Conservation (phyloP, 2,888 invertebrate species). For the Megamerina dolium region DNA sequence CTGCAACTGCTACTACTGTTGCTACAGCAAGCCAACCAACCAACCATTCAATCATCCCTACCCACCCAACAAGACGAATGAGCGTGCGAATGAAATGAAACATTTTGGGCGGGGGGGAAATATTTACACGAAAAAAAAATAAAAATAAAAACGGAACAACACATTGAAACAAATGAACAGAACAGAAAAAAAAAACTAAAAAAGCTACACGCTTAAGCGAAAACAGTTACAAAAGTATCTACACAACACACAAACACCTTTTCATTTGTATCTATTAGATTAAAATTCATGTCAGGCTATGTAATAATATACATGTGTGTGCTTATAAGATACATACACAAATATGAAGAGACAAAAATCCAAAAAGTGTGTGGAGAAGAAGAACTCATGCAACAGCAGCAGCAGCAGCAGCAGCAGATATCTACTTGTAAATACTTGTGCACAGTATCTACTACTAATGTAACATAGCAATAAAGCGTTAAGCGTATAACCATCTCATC, state of each 20-base stretch:
- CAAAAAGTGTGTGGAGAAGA: too few species aligned
- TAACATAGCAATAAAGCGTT: too few species aligned
- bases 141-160: not conserved
- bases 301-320: too few species aligned
- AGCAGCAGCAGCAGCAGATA: slow-evolving; percentile 5
- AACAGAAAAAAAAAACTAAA: not conserved
- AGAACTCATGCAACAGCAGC: slow-evolving; percentile 6
- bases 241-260: slow-evolving; percentile 35
- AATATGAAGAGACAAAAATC: too few species aligned
- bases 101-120: not conserved
- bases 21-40: too few species aligned
- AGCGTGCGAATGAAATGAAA: not conserved
- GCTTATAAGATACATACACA: not conserved
- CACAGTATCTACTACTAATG: too few species aligned
- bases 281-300: slow-evolving; percentile 40
- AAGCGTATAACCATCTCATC: too few species aligned
- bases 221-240: slow-evolving; percentile 26
- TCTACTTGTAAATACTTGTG: slow-evolving; percentile 6
- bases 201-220: not conserved
- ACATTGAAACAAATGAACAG: not conserved
- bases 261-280: slow-evolving; percentile 49
- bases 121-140: not conserved
- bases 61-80: too few species aligned
- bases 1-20: too few species aligned
- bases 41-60: too few species aligned